Evolutionary conservation across 2,888 invertebrate genomes (phyloP).

Genomic region (Ctena decussata): DNA sequence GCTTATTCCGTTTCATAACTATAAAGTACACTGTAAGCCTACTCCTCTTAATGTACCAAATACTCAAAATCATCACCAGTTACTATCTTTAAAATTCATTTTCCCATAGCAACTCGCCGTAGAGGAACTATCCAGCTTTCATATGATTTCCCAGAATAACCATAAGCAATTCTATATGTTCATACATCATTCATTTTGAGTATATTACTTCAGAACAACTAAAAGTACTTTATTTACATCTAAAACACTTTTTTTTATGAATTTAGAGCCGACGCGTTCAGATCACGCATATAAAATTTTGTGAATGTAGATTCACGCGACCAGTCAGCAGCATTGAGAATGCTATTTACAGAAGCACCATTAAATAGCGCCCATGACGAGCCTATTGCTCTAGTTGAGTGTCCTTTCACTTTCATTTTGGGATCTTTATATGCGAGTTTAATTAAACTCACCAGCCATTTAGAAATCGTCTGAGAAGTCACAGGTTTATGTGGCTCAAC

Average conservation of each 20-base stretch:
- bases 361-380: slow-evolving; percentile 37
- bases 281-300: slow-evolving; percentile 16
- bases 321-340: slow-evolving; percentile 40
- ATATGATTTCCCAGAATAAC: too few species aligned
- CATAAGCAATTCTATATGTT: too few species aligned
- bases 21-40: neutral
- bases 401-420: slow-evolving; percentile 3
- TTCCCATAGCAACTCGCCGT: too few species aligned
- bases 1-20: neutral
- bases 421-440: slow-evolving; percentile 32
- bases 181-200: too few species aligned
- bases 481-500: too few species aligned
- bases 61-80: too few species aligned
- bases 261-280: neutral
- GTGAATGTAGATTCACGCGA: slow-evolving; percentile 23
- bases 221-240: too few species aligned
- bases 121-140: too few species aligned
- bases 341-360: slow-evolving; percentile 20
- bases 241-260: too few species aligned
- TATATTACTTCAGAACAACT: too few species aligned
- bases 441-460: slow-evolving; percentile 28
- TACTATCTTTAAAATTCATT: too few species aligned
- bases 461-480: slow-evolving; percentile 35
- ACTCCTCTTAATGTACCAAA: too few species aligned
- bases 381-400: slow-evolving; percentile 18